Conservation (phyloP, 2,113 vertebrate genomes). For the Empidonax alnorum region DNA sequence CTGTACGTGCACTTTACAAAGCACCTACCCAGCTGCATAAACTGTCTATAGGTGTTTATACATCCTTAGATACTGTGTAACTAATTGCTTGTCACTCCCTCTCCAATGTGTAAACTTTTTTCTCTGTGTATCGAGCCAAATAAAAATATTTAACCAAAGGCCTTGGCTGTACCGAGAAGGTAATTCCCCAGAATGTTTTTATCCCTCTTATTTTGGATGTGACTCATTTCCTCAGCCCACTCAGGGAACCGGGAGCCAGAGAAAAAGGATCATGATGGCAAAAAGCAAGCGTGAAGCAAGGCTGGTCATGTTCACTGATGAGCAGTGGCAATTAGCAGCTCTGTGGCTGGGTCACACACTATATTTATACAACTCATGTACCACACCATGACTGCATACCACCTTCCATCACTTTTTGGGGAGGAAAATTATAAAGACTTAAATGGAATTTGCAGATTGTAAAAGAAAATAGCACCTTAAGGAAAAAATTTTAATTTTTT, state of each 20-base stretch:
- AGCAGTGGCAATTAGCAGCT: neutral
- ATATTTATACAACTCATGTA: neutral
- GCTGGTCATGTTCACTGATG: accelerated
- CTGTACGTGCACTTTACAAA: neutral
- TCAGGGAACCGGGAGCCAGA: neutral
- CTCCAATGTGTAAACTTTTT: neutral
- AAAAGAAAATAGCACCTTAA: neutral
- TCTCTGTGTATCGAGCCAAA: neutral
- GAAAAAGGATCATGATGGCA: neutral
- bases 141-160: neutral
- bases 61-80: neutral
- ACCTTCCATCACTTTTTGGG: accelerated
- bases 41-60: neutral
- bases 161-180: neutral
- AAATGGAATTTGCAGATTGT: neutral
- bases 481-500: neutral
- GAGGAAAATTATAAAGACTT: neutral
- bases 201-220: neutral
- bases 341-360: neutral
- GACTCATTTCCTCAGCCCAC: constrained; percentile 41
- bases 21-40: neutral
- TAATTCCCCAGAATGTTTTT: neutral
- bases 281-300: neutral
- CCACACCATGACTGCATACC: accelerated
- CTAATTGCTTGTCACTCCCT: neutral